Evolutionary conservation across 2,888 invertebrate genomes (phyloP), one percentile per base, ranked within the genome.

Genomic region (Lycaena phlaeas): DNA sequence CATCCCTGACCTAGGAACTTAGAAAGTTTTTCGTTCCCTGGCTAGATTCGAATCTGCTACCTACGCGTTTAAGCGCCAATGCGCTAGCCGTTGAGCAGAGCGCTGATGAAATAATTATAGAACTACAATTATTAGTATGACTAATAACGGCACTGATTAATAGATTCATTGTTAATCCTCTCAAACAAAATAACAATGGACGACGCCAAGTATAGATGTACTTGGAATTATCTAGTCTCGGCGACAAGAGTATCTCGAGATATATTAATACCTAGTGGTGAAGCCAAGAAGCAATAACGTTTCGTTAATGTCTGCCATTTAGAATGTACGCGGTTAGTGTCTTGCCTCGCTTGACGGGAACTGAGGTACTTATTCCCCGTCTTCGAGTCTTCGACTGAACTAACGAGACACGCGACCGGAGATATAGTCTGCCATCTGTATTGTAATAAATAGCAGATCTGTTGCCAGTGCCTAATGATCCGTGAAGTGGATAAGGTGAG

Each of bases 401-500:
- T 65, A 69, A 70, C 68, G 64, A 70, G 62, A 68, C 67, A 58
- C 62, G 63, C 61, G 66, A 66, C 63, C 64, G 70, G 70, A 78
- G 69, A n/a, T 66, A 63, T 57, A 56, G 58, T 77, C 75, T 72
- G 68, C 75, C 61, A 72, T 62, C 61, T 64, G 75, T 79, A 79
- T 82, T 81, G 82, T 77, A 74, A 76, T 74, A 79, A 84, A 79
- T 76, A 66, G 70, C 58, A 71, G 75, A 73, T 76, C 70, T 76
- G 65, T 59, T 68, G 58, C 63, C 64, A 62, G 68, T 72, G 69
- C 69, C 75, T 84, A 85, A 85, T 85, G 85, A 84, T 76, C 79
- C 76, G 85, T 86, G 81, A 87, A 87, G 71, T 64, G 85, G 87
- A 87, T 87, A 87, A 85, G 85, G 73, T 71, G 67, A 54, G 64